Base-by-base conservation (phyloP, 2,797 vertebrate genomes). In the Esox masquinongy region DNA sequence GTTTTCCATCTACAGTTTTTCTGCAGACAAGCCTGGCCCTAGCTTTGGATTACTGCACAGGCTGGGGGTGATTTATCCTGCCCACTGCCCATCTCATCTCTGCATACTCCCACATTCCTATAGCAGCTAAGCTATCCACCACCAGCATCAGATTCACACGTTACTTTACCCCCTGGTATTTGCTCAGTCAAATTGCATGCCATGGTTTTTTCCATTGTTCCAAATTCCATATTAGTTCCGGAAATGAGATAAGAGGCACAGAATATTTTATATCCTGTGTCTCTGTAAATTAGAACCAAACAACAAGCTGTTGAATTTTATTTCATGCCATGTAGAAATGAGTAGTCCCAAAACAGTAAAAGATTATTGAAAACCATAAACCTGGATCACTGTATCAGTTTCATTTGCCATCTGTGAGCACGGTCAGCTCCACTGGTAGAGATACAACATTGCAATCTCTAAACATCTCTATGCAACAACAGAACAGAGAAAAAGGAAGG, bases 21-120 rank as follows among this genome's bases (percentile, higher is more conserved):
- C 51, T 72, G 70, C 39, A 34, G 70, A 31, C 53, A 16, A 26
- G 47, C 8, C 12, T 29, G 49, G 49, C 56, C 61, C 31, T 47
- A 15, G 71, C 71, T 43, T 61, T 72, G 31, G 56, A 59, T 73
- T 61, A 73, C 71, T 39, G 51, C 53, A 59, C 70, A 72, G 70
- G 29, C 70, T 56, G 34, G 68, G 34, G 29, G 59, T 22, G 70
- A 72, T 72, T 72, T 56, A 72, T 72, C 51, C 70, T 9, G 24
- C 31, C 34, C 70, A 36, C 17, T 36, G 53, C 53, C 71, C 53
- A 24, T 39, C 53, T 43, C 14, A 36, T 73, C n/a, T 61, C 70
- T 39, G 51, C 34, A 26, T 39, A 12, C 15, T 19, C 36, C 3
- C n/a, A 26, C 56, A 61, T 72, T 19, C 50, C 22, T 14, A 9